phyloP scores from a whole-genome alignment of 2,888 invertebrate genomes.

The Callinectes sapidus region DNA sequence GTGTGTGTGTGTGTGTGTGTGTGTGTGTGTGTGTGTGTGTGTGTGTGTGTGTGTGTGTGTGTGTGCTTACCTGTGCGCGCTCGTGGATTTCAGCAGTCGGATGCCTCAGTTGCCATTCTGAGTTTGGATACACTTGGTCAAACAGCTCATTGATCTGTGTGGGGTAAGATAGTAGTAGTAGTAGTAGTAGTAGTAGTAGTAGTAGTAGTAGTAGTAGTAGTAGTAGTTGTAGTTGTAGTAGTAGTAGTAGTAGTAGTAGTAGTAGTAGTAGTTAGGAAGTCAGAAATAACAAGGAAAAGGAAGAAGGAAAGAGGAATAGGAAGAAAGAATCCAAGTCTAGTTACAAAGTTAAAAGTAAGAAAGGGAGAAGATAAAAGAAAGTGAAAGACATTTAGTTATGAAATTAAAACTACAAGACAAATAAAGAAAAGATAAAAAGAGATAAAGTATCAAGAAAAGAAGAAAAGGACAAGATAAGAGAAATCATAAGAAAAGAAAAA shows the following conservation, averaged over 20 bases:
- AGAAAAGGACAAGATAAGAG: too few relatives aligned
- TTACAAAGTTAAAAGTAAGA: too few relatives aligned
- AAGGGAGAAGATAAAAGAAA: too few relatives aligned
- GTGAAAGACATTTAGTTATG: too few relatives aligned
- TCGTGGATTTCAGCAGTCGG: slow-evolving; percentile 64
- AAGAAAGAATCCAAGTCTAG: too few relatives aligned
- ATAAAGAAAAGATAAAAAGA: too few relatives aligned
- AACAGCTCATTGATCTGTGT: slow-evolving; percentile 55
- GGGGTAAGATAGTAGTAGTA: not conserved
- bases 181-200: not conserved
- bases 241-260: not conserved
- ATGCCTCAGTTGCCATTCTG: slow-evolving; percentile 44
- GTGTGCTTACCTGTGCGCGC: slow-evolving; percentile 60
- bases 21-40: not conserved
- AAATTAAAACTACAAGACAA: too few relatives aligned
- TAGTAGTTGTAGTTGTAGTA: too few relatives aligned
- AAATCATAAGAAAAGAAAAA: too few relatives aligned
- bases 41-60: not conserved
- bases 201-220: not conserved
- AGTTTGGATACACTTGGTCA: slow-evolving; percentile 54
- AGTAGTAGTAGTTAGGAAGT: not conserved
- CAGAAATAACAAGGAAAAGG: too few relatives aligned
- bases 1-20: not conserved
- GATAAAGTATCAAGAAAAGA: too few relatives aligned
- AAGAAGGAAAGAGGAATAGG: too few relatives aligned